These are phyloP conservation scores for Pyrrhia umbra DNA, from an alignment of 2,888 invertebrate species.

Conservation along the genomic window DNA sequence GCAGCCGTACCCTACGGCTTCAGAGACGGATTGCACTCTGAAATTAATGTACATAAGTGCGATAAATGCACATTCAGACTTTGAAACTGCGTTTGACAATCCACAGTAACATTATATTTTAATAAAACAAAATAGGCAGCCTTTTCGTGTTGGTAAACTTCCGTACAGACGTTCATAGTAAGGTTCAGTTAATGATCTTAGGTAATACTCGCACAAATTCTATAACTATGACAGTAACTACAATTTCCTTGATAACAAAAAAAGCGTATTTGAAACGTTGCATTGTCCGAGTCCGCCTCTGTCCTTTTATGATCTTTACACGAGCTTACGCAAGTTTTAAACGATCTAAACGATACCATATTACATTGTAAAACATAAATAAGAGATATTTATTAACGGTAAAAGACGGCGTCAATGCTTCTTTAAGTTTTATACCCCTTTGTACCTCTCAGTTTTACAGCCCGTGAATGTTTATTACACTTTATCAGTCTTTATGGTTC, in stretches of 20 bases:
- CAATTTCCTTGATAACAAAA: background rate
- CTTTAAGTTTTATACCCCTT: constrained; percentile 59
- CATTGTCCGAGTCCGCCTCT: constrained; percentile 29
- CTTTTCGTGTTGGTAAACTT: too few species aligned
- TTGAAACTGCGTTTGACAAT: too few species aligned
- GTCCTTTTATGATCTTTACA: constrained; percentile 66
- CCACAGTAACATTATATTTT: too few species aligned
- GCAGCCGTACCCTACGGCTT: constrained; percentile 24
- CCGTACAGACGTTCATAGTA: too few species aligned
- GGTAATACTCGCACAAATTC: background rate
- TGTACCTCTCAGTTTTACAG: constrained; percentile 44
- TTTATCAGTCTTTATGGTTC: constrained; percentile 58
- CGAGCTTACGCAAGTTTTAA: constrained; percentile 67
- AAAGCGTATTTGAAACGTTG: background rate
- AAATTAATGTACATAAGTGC: background rate
- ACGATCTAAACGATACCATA: constrained; percentile 62
- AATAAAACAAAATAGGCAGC: too few species aligned
- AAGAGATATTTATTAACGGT: constrained; percentile 61
- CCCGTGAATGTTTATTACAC: constrained; percentile 51
- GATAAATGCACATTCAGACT: too few species aligned
- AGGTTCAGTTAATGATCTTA: too few species aligned
- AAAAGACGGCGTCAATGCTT: constrained; percentile 54
- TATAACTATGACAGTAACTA: background rate
- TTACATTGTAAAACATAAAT: constrained; percentile 59
- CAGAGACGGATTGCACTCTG: constrained; percentile 34